Base-by-base conservation (phyloP, 2,888 invertebrate genomes). In the Stictocephala bisonia region DNA sequence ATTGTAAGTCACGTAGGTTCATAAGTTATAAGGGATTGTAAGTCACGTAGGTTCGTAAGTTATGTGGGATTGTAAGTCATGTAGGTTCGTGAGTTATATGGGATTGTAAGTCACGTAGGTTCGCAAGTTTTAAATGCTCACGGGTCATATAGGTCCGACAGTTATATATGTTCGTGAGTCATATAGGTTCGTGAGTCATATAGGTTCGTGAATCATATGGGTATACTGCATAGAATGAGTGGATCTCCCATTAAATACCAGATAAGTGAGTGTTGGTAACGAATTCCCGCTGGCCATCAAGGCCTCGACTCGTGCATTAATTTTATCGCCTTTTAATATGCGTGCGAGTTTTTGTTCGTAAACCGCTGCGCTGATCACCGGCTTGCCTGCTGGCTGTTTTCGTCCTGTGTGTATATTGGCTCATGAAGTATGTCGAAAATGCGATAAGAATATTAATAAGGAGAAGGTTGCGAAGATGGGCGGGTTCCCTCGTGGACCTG, bases 401-500 rank as follows among this genome's bases (percentile, higher is more conserved):
- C 64, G 64, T 64, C 18, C 44, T 64, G 64, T 64, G 64, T 64
- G 64, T 64, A 64, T 64, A 64, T 64, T 64, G 64, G 64, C 64
- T 64, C 64, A 64, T 64, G 64, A 64, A 64, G 64, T 64, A 41
- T 26, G 44, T 64, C 44, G 64, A 64, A 64, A 64, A 64, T 26
- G 64, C 64, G 64, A 64, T 64, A 64, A 64, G 64, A 64, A 64
- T 64, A 64, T 64, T 64, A 64, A 64, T 64, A 64, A 44, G 60
- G 60, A 20, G 41, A 60, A 31, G 18, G 60, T 64, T 64, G 64
- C 44, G 41, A 27, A 27, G 56, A 64, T 64, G 60, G 60, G 60
- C 60, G 60, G 60, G 60, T 7, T 7, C 60, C 41, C 60, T 60
- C 60, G 24, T 56, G 60, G 60, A 35, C 22, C 60, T 3, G 60